Conservation (phyloP, 2,113 vertebrate genomes). For the Bufo gargarizans region DNA sequence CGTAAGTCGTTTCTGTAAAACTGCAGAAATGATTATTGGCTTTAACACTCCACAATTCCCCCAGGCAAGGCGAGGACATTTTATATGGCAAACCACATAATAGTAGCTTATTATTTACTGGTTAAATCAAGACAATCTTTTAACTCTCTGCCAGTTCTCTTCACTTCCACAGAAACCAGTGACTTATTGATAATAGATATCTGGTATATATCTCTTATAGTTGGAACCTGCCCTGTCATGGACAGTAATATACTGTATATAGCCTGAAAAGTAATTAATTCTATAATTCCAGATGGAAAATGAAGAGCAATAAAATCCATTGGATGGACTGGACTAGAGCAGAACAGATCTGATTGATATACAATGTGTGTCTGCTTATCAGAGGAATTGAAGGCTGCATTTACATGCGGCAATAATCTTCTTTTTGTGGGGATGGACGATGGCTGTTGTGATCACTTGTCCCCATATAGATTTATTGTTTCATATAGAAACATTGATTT, state of each 20-base stretch:
- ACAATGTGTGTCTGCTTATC: too few species aligned
- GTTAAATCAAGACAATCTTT: constrained; percentile 25
- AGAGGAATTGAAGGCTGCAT: too few species aligned
- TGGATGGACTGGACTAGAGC: background rate
- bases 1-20: background rate
- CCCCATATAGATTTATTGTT: too few species aligned
- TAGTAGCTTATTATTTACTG: background rate
- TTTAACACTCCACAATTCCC: background rate
- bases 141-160: background rate
- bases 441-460: too few species aligned
- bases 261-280: background rate
- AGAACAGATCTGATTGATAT: too few species aligned
- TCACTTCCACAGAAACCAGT: background rate
- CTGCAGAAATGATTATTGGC: constrained; percentile 25
- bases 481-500: too few species aligned
- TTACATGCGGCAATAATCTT: too few species aligned
- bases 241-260: background rate
- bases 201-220: background rate
- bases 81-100: constrained; percentile 38
- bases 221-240: too few species aligned
- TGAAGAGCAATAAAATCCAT: background rate
- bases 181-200: background rate
- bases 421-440: too few species aligned
- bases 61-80: background rate
- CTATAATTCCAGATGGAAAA: background rate